These are phyloP conservation scores for Lasioglossum calceatum DNA, from an alignment of 2,888 invertebrate species.

Conservation along the genomic window DNA sequence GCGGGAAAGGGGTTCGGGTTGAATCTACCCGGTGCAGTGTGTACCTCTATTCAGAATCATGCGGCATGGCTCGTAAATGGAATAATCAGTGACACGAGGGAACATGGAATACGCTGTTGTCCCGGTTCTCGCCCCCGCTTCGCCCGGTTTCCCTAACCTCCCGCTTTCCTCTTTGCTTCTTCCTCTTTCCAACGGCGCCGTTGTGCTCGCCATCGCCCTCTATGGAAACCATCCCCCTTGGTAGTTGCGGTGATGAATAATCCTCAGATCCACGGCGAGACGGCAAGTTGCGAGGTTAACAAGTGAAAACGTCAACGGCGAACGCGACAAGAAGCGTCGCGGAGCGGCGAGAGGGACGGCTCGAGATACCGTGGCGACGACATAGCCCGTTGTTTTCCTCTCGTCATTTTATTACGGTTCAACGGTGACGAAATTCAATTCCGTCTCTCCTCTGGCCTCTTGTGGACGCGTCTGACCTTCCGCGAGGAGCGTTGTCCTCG, in stretches of 20 bases:
- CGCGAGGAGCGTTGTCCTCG: slow-evolving; percentile 21
- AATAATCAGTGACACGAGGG: slow-evolving; percentile 81
- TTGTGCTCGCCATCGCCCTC: slow-evolving; percentile 67
- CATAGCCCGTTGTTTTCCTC: slow-evolving; percentile 17
- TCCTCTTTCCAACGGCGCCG: slow-evolving; percentile 45
- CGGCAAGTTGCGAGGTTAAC: slow-evolving; percentile 74
- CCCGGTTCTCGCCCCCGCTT: slow-evolving; percentile 65
- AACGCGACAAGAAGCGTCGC: slow-evolving; percentile 26
- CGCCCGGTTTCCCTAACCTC: slow-evolving; percentile 48
- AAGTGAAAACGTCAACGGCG: slow-evolving; percentile 68
- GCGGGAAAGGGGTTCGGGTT: slow-evolving; percentile 50
- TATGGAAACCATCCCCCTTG: slow-evolving; percentile 71
- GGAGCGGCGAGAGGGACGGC: not conserved
- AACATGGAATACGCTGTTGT: slow-evolving; percentile 77
- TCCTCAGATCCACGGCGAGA: slow-evolving; percentile 70
- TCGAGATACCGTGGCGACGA: slow-evolving; percentile 1
- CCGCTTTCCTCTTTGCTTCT: slow-evolving; percentile 53
- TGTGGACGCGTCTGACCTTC: slow-evolving; percentile 15
- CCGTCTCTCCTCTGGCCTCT: not conserved
- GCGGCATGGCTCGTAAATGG: slow-evolving; percentile 78
- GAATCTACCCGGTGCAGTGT: slow-evolving; percentile 62
- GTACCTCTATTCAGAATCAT: slow-evolving; percentile 77
- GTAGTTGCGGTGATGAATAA: slow-evolving; percentile 76
- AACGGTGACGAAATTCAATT: slow-evolving; percentile 58
- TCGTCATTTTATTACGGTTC: slow-evolving; percentile 38